Base-by-base conservation (phyloP, 2,888 invertebrate species). In the Drosophila prostipennis region DNA sequence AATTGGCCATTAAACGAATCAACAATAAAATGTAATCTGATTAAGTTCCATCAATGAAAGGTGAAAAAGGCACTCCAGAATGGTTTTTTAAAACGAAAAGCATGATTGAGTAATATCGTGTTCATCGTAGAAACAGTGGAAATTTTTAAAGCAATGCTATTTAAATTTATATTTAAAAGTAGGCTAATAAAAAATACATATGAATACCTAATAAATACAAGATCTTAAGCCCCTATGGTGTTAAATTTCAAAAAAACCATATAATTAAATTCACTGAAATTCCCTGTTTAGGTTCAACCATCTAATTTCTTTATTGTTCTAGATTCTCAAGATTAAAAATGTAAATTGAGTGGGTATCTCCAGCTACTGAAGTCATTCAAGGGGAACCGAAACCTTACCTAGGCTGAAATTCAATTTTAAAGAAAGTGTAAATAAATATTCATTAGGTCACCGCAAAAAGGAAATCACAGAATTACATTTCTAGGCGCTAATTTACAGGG, bases 301-400 rank as follows among this genome's bases (percentile, higher is more conserved):
- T 7, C 13, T n/a, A 8, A 45, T 16, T 23, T 29, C 29, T 14
- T 19, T 29, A 53, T 60, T 53, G 60, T 65, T 60, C 34, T 40
- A 60, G 34, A 51, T 60, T 70, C 71, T 40, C 71, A 70, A 16
- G 36, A 61, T 32, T 52, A 14, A 39, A 36, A 36, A 55, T 71
- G 51, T 32, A 51, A 55, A 71, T 71, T 43, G 0, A 3, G 6
- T 6, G 5, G 61, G 51, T 36, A 55, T 34, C 42, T 39, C 53
- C 54, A 40, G 36, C n/a, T 14, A 29, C 54, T n/a, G 51, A 37
- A 29, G 2, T 29, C 54, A 55, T 13, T 42, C 51, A 63, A 70
- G 61, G n/a, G 45, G 51, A 71, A 68, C 57, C 10, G 34, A 23
- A 68, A 23, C 45, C 42, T 19, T n/a, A 19, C 23, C 37, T 37